Evolutionary conservation across 2,888 invertebrate species (phyloP), one percentile per base, ranked within the genome.

Genomic region (Plagodis pulveraria): DNA sequence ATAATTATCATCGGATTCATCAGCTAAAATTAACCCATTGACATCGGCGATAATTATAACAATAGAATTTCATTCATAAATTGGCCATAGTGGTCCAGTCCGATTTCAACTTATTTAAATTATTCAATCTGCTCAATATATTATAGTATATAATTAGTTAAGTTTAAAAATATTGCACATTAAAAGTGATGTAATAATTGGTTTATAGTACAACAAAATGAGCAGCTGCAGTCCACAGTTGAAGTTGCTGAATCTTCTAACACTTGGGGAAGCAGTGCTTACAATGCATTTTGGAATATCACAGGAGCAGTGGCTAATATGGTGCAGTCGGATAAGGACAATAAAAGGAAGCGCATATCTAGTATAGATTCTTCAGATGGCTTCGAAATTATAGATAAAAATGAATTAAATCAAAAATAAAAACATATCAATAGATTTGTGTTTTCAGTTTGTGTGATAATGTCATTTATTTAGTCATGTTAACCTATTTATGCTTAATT

Each of bases 341-440:
- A 67, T 47, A 84, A 80, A 76, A 81, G 84, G 56, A 81, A 84
- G 67, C 76, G 86, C 63, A 70, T 88, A 33, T 81, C 87, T 44
- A 91, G 91, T 76, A 76, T 74, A 53, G 90, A 90, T 70, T 91
- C 89, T 41, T 86, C 91, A 49, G 91, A 92, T 80, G 91, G 90
- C n/a, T 92, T 92, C 78, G 91, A 91, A 84, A 89, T 92, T 48
- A 83, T 92, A 70, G 89, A 92, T 69, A 83, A 88, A 80, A 84
- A 80, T 77, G 91, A 92, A 58, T 71, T 90, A 63, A 76, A 80
- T 65, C 87, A 83, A 77, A 60, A 58, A 80, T 65, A 87, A 83
- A 77, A 60, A 58, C 62, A 67, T 62, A 67, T 67, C 60, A 52
- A 6, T 42, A 42, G 36, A 10, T 36, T 44, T 43, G 36, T 50